Base-by-base conservation (phyloP, 2,888 invertebrate genomes). In the Odontocolon sp. region DNA sequence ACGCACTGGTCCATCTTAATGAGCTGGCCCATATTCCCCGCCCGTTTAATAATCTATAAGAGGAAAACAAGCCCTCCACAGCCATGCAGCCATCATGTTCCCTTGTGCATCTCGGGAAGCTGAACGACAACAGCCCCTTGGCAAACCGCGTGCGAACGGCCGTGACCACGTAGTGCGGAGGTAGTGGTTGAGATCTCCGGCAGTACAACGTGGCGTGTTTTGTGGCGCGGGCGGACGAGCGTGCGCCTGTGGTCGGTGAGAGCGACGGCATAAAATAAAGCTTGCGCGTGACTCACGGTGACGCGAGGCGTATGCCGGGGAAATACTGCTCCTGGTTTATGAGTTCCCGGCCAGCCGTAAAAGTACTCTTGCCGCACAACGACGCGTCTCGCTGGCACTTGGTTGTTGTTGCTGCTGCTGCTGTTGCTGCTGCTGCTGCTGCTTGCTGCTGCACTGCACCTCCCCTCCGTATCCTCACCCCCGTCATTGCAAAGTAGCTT, bases 281-380 rank as follows among this genome's bases (percentile, higher is more conserved):
- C 82, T 80, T 73, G 75, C 75, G 79, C 79, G 80, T 81, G 84
- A 83, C 82, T 80, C 78, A 77, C 71, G 79, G 79, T 81, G 82
- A 81, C 82, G 75, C 66, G 78, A 77, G 77, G 72, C 77, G 69
- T 77, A 79, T 73, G 61, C 40, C 63, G 70, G 72, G 70, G 63
- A 79, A 77, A 76, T 63, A 63, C 61, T 54, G 70, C 79, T 74
- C 50, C 77, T 74, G 77, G 73, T 79, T 79, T 79, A 79, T 77
- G 79, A 77, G 77, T 77, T 73, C 73, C 74, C 67, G 56, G 67
- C 61, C 59, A 59, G 71, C 71, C 71, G 63, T 77, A 77, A 77
- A 77, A 71, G 76, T 77, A 71, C 71, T 77, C 71, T 63, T 56
- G 36, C 67, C 56, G 67, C 66, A 56, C 52, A 66, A 61, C 45